phyloP scores from a whole-genome alignment of 2,888 invertebrate species.

The Antitype chi region DNA sequence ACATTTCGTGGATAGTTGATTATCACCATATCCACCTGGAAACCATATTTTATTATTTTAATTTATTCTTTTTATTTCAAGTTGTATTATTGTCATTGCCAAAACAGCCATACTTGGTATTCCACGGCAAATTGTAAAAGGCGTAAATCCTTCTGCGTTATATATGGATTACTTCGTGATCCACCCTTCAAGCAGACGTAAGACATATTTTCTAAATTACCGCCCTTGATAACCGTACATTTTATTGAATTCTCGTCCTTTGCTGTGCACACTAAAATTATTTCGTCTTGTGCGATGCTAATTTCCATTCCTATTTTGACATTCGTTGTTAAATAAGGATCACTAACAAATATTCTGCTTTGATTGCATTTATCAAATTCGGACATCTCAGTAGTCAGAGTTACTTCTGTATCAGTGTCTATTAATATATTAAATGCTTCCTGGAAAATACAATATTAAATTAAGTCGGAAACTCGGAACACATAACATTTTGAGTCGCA shows the following conservation, averaged over 20 bases:
- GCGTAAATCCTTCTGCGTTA: conserved; percentile 71
- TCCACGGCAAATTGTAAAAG: conserved; percentile 73
- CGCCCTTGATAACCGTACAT: conserved; percentile 71
- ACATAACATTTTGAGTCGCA: not conserved
- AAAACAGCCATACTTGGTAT: conserved; percentile 70
- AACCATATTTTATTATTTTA: conserved; percentile 10
- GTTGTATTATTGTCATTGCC: not conserved
- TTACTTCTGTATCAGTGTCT: conserved; percentile 61
- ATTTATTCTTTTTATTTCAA: not conserved
- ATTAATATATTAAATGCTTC: conserved; percentile 53
- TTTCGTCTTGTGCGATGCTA: conserved; percentile 68
- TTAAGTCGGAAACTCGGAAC: not conserved
- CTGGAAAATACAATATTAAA: conserved; percentile 58
- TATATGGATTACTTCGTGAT: conserved; percentile 58
- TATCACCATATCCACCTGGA: conserved; percentile 75
- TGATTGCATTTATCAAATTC: conserved; percentile 72
- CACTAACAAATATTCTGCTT: conserved; percentile 73
- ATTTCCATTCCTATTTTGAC: conserved; percentile 71
- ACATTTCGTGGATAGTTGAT: conserved; percentile 71
- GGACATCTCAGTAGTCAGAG: conserved; percentile 65
- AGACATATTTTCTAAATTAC: conserved; percentile 66
- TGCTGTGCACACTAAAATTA: conserved; percentile 68
- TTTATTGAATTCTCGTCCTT: conserved; percentile 63
- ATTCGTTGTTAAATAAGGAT: conserved; percentile 68
- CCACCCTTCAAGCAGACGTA: conserved; percentile 68